These are phyloP conservation scores for Anthopleura xanthogrammica DNA, from an alignment of 92 coral and sea anemone species.

Conservation along the genomic window DNA sequence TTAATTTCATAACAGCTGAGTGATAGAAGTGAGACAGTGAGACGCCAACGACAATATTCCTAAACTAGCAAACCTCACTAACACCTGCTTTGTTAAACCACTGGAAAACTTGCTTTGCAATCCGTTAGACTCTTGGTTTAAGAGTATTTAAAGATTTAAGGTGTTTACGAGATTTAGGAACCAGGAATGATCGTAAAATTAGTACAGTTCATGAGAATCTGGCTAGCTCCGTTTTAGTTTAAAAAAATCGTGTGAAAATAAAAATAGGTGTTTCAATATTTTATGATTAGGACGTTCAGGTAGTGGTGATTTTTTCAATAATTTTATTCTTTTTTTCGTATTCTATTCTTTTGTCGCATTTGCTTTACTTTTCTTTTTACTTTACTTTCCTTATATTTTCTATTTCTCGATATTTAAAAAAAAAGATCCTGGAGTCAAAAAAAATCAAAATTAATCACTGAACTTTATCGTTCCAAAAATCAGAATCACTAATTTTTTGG, in stretches of 20 bases:
- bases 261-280: background rate
- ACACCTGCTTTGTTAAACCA: background rate
- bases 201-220: background rate
- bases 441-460: too few species aligned
- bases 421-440: background rate
- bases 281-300: background rate
- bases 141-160: background rate
- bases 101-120: background rate
- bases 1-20: conserved; percentile 36
- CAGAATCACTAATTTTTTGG: background rate
- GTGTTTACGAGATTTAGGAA: too few species aligned
- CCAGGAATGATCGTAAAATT: too few species aligned
- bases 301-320: background rate
- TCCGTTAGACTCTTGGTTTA: background rate
- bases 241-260: background rate
- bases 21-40: conserved; percentile 14
- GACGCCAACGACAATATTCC: conserved; percentile 9
- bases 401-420: background rate
- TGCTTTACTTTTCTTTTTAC: background rate
- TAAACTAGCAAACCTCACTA: background rate
- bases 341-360: background rate
- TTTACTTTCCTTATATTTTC: background rate
- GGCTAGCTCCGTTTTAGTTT: background rate
- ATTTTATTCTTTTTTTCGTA: background rate
- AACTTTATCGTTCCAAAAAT: too few species aligned